A percentile compares a stretch with the other conserved stretches of the same genome.
Evolutionary conservation across 2,888 invertebrate species (phyloP).

Genomic region (Ophonus ardosiacus): DNA sequence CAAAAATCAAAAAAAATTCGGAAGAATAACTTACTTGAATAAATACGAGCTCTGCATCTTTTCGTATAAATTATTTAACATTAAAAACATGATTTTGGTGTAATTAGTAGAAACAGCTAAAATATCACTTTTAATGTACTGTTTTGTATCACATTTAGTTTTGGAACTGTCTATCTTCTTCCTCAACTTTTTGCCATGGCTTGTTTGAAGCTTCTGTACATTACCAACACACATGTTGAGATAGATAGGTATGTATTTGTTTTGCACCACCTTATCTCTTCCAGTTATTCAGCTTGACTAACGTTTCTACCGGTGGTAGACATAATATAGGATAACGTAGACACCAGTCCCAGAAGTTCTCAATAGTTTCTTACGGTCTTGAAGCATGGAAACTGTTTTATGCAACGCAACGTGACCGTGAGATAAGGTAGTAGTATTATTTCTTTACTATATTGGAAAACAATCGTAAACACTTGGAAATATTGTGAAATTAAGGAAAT

Average conservation of each 20-base stretch:
- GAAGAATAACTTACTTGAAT: constrained; percentile 70
- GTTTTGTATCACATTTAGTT: constrained; percentile 13
- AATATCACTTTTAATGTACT: constrained; percentile 66
- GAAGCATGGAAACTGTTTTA: not conserved
- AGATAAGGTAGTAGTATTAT: not conserved
- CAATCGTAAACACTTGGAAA: too few species aligned
- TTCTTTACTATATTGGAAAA: too few species aligned
- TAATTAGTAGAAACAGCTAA: constrained; percentile 71
- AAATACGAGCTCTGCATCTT: constrained; percentile 69
- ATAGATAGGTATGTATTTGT: not conserved
- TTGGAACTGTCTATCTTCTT: constrained; percentile 9
- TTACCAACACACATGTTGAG: constrained; percentile 37
- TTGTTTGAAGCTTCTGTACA: constrained; percentile 9
- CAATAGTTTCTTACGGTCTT: not conserved
- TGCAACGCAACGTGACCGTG: too few species aligned
- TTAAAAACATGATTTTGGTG: constrained; percentile 70
- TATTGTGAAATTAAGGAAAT: too few species aligned
- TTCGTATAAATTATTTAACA: constrained; percentile 67
- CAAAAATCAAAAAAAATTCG: not conserved
- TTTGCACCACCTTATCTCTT: not conserved
- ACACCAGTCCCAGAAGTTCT: not conserved
- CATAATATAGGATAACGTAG: constrained; percentile 17
- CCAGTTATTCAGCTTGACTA: not conserved
- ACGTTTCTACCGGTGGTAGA: not conserved
- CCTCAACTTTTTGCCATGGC: not conserved